Conservation (phyloP, 1,140 invertebrate genomes). For the Drosophila malerkotliana region DNA sequence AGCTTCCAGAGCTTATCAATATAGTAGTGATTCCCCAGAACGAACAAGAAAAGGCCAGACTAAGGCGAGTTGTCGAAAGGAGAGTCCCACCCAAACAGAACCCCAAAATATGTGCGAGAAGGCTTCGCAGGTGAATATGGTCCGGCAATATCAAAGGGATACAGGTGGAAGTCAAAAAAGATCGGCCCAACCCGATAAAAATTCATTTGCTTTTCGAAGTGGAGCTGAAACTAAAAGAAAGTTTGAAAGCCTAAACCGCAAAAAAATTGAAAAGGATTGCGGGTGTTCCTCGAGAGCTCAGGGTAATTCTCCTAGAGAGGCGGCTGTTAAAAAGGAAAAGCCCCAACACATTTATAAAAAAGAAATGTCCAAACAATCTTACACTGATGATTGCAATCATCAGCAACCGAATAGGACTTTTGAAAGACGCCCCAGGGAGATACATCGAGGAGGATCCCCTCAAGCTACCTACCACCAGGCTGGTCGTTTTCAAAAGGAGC, state of each 20-base stretch:
- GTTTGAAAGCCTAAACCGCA: neutral
- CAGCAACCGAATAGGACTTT: neutral
- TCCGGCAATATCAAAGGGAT: neutral
- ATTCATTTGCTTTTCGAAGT: neutral
- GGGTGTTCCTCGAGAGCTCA: neutral
- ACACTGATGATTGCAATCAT: no score
- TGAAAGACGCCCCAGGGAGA: neutral
- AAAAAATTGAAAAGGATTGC: neutral
- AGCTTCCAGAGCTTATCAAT: neutral
- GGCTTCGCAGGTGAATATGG: neutral
- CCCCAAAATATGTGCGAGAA: neutral
- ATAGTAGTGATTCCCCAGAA: neutral
- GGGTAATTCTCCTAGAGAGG: neutral
- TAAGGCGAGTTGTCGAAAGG: neutral
- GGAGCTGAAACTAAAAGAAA: neutral
- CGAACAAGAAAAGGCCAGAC: neutral
- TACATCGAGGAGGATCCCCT: neutral
- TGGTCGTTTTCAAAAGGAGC: neutral
- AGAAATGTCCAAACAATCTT: no score
- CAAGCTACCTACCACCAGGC: neutral
- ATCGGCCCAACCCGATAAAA: no score
- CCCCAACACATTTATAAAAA: no score
- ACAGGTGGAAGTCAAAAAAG: neutral
- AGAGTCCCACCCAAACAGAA: conserved; percentile 11
- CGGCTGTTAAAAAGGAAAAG: neutral